Base-by-base conservation (phyloP, 2,888 invertebrate species). In the Protonemura montana region DNA sequence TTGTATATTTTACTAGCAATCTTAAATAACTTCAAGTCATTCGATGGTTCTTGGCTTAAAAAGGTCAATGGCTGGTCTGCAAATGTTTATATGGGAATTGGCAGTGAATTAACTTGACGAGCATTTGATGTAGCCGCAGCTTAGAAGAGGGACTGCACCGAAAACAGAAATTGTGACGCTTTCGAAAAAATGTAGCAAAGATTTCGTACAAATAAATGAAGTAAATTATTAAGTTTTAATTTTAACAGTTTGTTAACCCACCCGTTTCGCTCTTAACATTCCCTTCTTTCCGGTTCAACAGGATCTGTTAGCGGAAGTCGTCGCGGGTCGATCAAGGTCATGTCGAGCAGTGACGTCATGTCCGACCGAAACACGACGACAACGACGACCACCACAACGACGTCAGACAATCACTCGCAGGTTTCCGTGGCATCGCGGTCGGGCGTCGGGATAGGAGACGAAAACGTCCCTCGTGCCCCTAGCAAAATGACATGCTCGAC, bases 401-500 rank as follows among this genome's bases (percentile, higher is more conserved):
- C 86, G 85, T 87, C 87, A n/a, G 87, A 87, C 78, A 86, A 85
- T 42, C 86, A 87, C n/a, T 88, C 88, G 29, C 88, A 30, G 41
- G 82, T 82, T 21, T 59, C 87, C 26, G 80, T 85, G 25, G 76
- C 78, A 25, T 86, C 35, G 35, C 35, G 35, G 5, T 35, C 35
- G 35, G 35, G 35, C 35, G 3, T 35, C 35, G 35, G 35, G 5
- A 3, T 6, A 35, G 10, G 3, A 10, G 35, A 35, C 35, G 35
- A 35, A 3, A 10, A 10, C 35, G 35, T 35, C 35, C 35, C 35
- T 10, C 35, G 35, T 10, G 10, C 35, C 35, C 26, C 85, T 28
- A 82, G 85, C 59, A 59, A 59, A 21, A 21, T 21, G 2, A 59
- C 59, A 2, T 59, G 59, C 59, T 94, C 94, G 0, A 94, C 94